Conservation (phyloP, 2,113 vertebrate genomes). For the Phainopepla nitens region DNA sequence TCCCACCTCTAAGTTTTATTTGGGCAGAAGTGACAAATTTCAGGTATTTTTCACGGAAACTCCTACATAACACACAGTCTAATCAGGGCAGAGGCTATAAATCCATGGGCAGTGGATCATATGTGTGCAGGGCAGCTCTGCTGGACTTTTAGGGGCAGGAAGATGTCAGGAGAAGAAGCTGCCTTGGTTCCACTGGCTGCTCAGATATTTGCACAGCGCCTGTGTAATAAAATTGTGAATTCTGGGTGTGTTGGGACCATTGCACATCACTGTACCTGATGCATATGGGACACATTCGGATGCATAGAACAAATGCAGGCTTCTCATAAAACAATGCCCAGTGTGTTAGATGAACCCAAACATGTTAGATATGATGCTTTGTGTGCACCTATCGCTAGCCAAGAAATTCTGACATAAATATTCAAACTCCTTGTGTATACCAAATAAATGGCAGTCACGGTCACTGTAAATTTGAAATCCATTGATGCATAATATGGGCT, state of each 20-base stretch:
- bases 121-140: background rate
- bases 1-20: background rate
- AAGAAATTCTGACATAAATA: background rate
- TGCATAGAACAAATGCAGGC: background rate
- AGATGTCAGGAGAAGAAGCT: background rate
- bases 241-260: background rate
- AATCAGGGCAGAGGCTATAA: background rate
- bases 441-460: background rate
- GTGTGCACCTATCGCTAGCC: background rate
- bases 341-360: background rate
- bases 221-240: background rate
- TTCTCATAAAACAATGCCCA: background rate
- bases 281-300: background rate
- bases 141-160: background rate
- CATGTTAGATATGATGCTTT: background rate
- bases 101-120: background rate
- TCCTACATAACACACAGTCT: fast-evolving
- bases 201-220: background rate
- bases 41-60: background rate
- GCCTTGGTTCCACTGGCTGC: background rate
- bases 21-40: background rate
- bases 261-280: background rate
- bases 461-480: background rate
- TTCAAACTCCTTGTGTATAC: background rate
- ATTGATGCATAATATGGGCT: background rate